Conservation (phyloP, 1,140 invertebrate species). For the Caenorhabditis elegans region DNA sequence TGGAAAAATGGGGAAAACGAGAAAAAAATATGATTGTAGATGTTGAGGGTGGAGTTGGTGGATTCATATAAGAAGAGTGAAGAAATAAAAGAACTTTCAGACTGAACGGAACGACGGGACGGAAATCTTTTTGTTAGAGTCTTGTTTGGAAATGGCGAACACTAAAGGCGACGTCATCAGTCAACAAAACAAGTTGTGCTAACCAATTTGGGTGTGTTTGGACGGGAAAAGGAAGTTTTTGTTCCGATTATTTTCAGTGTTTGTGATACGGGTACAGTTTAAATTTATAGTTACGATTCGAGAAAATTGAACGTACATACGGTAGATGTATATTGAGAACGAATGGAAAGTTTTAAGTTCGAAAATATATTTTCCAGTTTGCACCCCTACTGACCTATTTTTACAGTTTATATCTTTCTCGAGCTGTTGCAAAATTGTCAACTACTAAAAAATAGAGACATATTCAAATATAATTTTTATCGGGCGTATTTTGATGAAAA, state of each 20-base stretch:
- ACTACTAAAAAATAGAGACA: no score
- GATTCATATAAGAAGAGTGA: neutral
- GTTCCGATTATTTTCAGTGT: neutral
- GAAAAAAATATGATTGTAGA: neutral
- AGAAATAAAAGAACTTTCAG: neutral
- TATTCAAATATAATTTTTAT: no score
- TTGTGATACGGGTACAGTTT: neutral
- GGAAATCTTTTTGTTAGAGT: neutral
- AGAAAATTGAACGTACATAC: no score
- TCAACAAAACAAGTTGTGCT: conserved; percentile 26
- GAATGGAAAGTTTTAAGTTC: no score
- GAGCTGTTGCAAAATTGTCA: neutral
- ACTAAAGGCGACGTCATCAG: conserved; percentile 7
- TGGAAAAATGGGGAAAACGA: neutral
- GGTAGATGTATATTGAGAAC: no score
- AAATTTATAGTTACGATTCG: no score
- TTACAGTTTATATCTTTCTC: no score
- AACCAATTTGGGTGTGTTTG: conserved; percentile 2
- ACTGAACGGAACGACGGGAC: neutral
- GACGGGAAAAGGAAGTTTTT: neutral
- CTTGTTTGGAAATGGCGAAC: neutral
- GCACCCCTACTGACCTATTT: neutral
- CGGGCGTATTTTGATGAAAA: no score
- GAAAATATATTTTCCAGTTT: neutral
- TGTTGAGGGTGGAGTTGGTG: neutral